Conservation (phyloP, 2,888 invertebrate species). For the Catocala sponsa region DNA sequence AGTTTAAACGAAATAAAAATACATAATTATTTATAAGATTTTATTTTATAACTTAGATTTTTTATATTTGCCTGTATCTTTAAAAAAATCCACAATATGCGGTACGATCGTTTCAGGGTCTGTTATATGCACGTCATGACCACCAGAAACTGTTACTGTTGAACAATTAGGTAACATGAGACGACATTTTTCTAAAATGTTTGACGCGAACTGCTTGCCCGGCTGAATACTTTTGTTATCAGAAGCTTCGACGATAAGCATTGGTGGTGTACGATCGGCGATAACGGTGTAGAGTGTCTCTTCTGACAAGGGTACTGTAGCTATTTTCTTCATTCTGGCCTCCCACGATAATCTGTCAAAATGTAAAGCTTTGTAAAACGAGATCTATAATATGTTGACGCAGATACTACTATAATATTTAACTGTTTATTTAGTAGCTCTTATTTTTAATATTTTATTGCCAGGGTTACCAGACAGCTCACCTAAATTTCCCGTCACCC, state of each 20-base stretch:
- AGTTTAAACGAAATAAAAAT: too few relatives aligned
- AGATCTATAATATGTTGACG: too few relatives aligned
- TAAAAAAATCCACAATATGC: conserved; percentile 69
- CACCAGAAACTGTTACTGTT: conserved; percentile 74
- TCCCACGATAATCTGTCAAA: conserved; percentile 68
- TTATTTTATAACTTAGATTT: conserved; percentile 51
- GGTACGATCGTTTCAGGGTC: conserved; percentile 81
- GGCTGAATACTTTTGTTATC: conserved; percentile 39
- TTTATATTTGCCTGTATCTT: conserved; percentile 25
- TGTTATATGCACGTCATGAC: conserved; percentile 88
- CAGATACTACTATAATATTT: too few relatives aligned
- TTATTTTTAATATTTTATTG: too few relatives aligned
- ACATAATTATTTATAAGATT: too few relatives aligned
- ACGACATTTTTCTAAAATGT: conserved; percentile 55
- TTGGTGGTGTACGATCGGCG: conserved; percentile 59
- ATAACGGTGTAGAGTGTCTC: conserved; percentile 58
- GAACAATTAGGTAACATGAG: conserved; percentile 52
- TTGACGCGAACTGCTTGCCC: conserved; percentile 46
- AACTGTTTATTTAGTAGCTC: too few relatives aligned
- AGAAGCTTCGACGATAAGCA: conserved; percentile 59
- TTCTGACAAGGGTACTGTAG: conserved; percentile 49
- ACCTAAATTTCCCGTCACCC: conserved; percentile 77
- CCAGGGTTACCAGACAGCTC: conserved; percentile 15
- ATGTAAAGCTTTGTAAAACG: background rate
- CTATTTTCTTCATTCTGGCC: conserved; percentile 62